Base-by-base conservation (phyloP, 2,113 vertebrate genomes). In the Melierax canorus region DNA sequence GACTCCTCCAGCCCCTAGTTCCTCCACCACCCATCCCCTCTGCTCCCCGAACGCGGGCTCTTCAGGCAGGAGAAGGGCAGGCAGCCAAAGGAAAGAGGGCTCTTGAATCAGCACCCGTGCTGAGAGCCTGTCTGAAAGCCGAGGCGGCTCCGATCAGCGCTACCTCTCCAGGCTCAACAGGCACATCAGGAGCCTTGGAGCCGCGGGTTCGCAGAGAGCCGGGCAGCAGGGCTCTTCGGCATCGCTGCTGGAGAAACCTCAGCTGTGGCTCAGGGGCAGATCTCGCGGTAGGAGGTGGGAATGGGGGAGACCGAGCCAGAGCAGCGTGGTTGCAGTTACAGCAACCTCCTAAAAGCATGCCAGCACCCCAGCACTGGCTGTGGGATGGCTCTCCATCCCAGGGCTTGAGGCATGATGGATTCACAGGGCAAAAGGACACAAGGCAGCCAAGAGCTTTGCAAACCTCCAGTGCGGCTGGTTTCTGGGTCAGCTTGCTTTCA, bases 161-260 rank as follows among this genome's bases (percentile, higher is more conserved):
- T 38, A 0, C 20, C 27, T 30, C 38, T 14, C 39, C 0, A 1
- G 38, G 56, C 34, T 39, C 16, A 17, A 6, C 0, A 6, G 30
- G 32, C 7, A 29, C 50, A 8, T 12, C 30, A 8, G 71, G 23
- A 76, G 30, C 50, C 26, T 53, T 36, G 1, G 3, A 60, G 66
- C 45, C 2, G 0, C 0, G 10, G 41, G 15, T 24, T 79, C 7
- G 46, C 41, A 34, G 36, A 15, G 18, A 22, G 19, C 17, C 3
- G 8, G 38, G 66, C 66, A 55, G 51, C 6, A 3, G 2, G 4
- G 15, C 5, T 34, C n/a, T 4, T 29, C 19, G 5, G 27, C 50
- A 39, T 26, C 3, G 1, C 59, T 18, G 45, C 32, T 69, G 84
- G 46, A 56, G 27, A 30, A 45, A 45, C 55, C 24, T 15, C 38